Percentiles rank a stretch among this genome's conserved stretches.
Evolutionary conservation across 2,113 vertebrate genomes (phyloP).

Genomic region (Struthio camelus): DNA sequence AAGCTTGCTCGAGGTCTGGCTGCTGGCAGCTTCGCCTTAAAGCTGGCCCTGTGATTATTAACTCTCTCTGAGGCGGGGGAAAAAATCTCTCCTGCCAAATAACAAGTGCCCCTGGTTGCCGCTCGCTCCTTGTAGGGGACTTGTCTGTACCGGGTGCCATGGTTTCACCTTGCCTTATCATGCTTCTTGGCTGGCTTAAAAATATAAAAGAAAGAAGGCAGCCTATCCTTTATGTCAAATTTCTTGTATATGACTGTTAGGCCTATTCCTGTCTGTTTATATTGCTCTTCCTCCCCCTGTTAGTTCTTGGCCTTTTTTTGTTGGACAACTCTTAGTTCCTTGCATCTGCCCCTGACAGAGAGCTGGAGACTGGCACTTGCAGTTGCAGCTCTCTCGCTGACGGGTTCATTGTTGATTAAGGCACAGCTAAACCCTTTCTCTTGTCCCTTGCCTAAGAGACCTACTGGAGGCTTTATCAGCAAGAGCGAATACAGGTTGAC

Average conservation of each 20-base stretch:
- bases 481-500: not conserved
- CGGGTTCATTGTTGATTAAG: not conserved
- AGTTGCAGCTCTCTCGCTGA: not conserved
- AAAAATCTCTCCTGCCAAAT: not conserved
- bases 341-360: not conserved
- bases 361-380: not conserved
- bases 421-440: not conserved
- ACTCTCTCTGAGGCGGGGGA: too few relatives aligned
- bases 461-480: not conserved
- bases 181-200: not conserved
- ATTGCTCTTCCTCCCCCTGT: not conserved
- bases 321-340: not conserved
- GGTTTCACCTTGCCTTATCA: not conserved
- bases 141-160: not conserved
- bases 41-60: too few relatives aligned
- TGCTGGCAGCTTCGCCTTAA: too few relatives aligned
- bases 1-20: too few relatives aligned
- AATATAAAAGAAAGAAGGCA: not conserved
- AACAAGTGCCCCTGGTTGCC: not conserved
- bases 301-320: not conserved
- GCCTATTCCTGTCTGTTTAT: not conserved
- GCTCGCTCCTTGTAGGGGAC: not conserved
- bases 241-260: too few relatives aligned
- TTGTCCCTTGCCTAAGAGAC: not conserved
- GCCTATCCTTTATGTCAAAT: not conserved